Base-by-base conservation (phyloP, 2,797 vertebrate species). In the Etheostoma perlongum region DNA sequence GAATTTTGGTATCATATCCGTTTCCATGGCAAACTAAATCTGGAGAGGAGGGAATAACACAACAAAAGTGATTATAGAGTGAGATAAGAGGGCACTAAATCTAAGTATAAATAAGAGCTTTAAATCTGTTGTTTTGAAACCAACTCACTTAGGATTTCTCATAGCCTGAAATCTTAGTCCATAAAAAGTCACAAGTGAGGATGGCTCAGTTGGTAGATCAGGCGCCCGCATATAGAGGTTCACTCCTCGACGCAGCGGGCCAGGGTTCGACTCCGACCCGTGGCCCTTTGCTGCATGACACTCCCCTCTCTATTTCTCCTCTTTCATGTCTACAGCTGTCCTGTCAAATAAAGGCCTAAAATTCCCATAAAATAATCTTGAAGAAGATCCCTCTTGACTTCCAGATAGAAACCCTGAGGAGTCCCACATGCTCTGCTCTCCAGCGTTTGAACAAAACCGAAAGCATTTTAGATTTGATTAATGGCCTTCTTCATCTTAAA, bases 1-100 rank as follows among this genome's bases (percentile, higher is more conserved):
- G 91, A 98, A 98, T 91, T 96, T 96, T 23, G 96, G 97, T 81
- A 95, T 96, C 90, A 95, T 95, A 82, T 98, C 96, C 85, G 90
- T 93, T 92, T 98, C 97, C 97, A 98, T 98, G 93, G 92, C 95
- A 94, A 95, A 93, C 63, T 40, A 83, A 76, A 84, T 93, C 94
- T 94, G 77, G 3, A 60, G 42, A 63, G 49, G 60, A 76, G 12
- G 10, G 46, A 59, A 66, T 4, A 33, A 18, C 30, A 11, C 76
- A 47, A 69, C 21, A 47, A 55, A 5, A 47, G 30, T 5, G 19
- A 61, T 30, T 25, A 70, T 16, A 70, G 19, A 49, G 15, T 0
- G 6, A 16, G 18, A 19, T 44, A 40, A 40, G 10, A 12, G 36
- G 36, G 10, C 36, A 4, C 12, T 65, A 18, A 23, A 23, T 23